Evolutionary conservation across 2,888 invertebrate genomes (phyloP).

Genomic region (Leptodirus hochenwartii): DNA sequence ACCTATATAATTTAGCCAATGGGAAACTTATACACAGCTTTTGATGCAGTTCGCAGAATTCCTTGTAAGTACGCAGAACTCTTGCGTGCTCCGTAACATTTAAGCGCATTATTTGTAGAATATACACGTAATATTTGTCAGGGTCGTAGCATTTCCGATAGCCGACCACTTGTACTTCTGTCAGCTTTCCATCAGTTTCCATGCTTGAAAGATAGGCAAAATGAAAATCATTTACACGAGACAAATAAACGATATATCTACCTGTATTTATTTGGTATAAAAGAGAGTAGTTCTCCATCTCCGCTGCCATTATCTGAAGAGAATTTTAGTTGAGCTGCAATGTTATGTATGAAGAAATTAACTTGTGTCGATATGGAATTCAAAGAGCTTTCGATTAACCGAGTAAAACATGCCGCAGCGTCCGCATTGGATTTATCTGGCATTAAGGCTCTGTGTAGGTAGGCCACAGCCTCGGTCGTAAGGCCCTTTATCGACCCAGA

Average conservation of each 20-base stretch:
- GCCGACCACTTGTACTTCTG: constrained; percentile 66
- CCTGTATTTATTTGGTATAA: constrained; percentile 89
- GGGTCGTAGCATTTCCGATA: constrained; percentile 93
- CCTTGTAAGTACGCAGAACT: constrained; percentile 87
- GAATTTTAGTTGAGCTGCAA: constrained; percentile 82
- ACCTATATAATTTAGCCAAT: constrained; percentile 79
- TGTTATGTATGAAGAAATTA: constrained; percentile 96
- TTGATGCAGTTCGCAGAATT: constrained; percentile 91
- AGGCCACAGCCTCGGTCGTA: constrained; percentile 76
- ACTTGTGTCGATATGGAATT: constrained; percentile 90
- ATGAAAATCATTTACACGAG: constrained; percentile 3
- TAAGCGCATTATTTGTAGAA: constrained; percentile 65
- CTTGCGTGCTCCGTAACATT: constrained; percentile 73
- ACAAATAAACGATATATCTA: constrained; percentile 30
- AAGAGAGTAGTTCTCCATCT: constrained; percentile 70
- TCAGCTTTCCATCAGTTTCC: constrained; percentile 77
- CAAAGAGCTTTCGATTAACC: constrained; percentile 88
- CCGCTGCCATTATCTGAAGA: constrained; percentile 72
- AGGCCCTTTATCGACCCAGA: constrained; percentile 84
- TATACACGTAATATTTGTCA: constrained; percentile 94
- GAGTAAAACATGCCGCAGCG: constrained; percentile 88
- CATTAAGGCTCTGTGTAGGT: constrained; percentile 77
- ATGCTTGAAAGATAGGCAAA: constrained; percentile 35
- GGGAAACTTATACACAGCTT: constrained; percentile 87
- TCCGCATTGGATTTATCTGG: constrained; percentile 85